These are phyloP conservation scores for Scaptomyza montana DNA, from an alignment of 1,140 invertebrate genomes.

Conservation along the genomic window DNA sequence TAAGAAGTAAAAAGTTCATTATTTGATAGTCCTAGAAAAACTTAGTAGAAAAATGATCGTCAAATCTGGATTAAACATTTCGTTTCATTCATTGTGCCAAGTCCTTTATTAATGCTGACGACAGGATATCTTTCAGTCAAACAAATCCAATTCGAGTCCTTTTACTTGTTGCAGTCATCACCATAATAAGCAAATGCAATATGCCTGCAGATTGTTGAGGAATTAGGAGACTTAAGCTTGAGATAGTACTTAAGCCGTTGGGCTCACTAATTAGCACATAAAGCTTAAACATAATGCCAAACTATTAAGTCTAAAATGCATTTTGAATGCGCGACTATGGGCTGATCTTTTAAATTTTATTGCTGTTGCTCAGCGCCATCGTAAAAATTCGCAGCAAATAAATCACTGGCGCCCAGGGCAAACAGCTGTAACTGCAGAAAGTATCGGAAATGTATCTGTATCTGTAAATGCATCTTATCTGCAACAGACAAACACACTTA, in stretches of 20 bases:
- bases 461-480: slow-evolving; percentile 28
- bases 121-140: neutral
- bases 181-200: slow-evolving; percentile 3
- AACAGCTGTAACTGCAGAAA: slow-evolving; percentile 8
- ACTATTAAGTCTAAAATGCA: slow-evolving; percentile 73
- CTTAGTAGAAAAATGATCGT: too few species aligned
- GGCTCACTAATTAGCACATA: slow-evolving; percentile 72
- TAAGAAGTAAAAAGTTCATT: too few species aligned
- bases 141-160: too few species aligned
- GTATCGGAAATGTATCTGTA: slow-evolving; percentile 7
- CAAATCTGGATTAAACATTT: too few species aligned
- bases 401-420: slow-evolving; percentile 56
- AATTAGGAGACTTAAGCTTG: neutral
- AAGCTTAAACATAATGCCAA: slow-evolving; percentile 66
- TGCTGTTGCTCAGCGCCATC: slow-evolving; percentile 65
- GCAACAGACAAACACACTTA: slow-evolving; percentile 3
- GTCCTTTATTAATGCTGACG: too few species aligned
- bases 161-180: slow-evolving; percentile 36
- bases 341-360: slow-evolving; percentile 38
- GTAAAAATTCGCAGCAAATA: slow-evolving; percentile 71
- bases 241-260: neutral
- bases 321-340: slow-evolving; percentile 68
- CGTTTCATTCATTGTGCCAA: too few species aligned
- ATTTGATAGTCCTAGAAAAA: too few species aligned
- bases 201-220: neutral